These are phyloP conservation scores for Cassiopea andromeda DNA, from an alignment of 30 jellyfish, hydroid and myxozoan species.

Conservation along the genomic window DNA sequence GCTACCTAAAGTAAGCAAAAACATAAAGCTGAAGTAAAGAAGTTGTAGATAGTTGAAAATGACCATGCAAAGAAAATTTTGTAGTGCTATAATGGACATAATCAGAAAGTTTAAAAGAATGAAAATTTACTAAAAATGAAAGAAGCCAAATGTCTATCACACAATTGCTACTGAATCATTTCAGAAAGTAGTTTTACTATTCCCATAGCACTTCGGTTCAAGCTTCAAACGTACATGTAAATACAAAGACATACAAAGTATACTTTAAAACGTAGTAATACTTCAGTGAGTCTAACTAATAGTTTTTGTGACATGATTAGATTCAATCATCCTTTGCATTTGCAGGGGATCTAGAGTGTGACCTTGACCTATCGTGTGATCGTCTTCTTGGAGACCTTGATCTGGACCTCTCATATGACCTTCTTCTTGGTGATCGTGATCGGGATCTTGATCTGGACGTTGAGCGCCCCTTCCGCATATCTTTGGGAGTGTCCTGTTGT, in stretches of 20 bases:
- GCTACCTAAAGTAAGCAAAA: too few species aligned
- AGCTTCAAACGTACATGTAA: not conserved
- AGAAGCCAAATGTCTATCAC: too few species aligned
- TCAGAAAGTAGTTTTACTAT: not conserved
- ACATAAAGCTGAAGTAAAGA: too few species aligned
- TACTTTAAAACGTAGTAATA: not conserved
- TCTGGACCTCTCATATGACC: conserved; percentile 75
- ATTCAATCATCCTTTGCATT: conserved; percentile 32
- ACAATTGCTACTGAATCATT: not conserved
- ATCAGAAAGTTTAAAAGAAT: too few species aligned
- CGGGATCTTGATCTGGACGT: conserved; percentile 73
- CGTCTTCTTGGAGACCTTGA: conserved; percentile 82
- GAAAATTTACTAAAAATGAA: too few species aligned
- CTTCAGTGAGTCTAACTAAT: not conserved
- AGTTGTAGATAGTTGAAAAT: too few species aligned
- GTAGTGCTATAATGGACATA: too few species aligned
- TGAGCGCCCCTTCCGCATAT: conserved; percentile 66
- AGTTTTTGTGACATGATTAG: not conserved
- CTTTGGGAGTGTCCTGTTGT: conserved; percentile 76
- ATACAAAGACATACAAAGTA: not conserved
- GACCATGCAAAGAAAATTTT: too few species aligned
- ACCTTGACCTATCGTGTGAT: conserved; percentile 61
- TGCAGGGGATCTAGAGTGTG: conserved; percentile 77
- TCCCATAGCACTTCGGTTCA: not conserved
- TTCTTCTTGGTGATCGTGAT: conserved; percentile 75